phyloP scores from a whole-genome alignment of 2,113 vertebrate species.

The Prietella phreatophila region DNA sequence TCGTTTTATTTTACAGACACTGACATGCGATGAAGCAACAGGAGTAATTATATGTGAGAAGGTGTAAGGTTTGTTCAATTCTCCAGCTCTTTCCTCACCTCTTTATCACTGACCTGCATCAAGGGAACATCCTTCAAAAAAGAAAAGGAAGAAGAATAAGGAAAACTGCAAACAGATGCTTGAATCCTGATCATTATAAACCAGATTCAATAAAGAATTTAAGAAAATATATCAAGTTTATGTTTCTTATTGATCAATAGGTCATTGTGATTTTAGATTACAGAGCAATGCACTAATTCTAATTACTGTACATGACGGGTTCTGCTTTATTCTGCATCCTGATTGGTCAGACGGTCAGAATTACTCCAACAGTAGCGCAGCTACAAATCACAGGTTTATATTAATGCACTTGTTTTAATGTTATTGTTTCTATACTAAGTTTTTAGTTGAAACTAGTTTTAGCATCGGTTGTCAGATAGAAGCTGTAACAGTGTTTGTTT shows the following conservation, averaged over 20 bases:
- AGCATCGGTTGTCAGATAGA: too few species aligned
- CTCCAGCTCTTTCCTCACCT: too few species aligned
- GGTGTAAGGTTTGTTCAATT: constrained; percentile 66
- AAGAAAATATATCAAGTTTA: not conserved
- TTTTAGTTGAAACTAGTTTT: too few species aligned
- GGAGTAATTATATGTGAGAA: constrained; percentile 90
- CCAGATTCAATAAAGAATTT: not conserved
- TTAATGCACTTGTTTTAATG: too few species aligned
- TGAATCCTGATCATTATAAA: not conserved
- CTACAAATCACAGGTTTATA: not conserved
- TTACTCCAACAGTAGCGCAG: not conserved
- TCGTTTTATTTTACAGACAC: constrained; percentile 73
- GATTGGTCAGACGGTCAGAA: not conserved
- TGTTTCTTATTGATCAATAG: too few species aligned
- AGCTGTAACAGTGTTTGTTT: too few species aligned
- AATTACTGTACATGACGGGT: not conserved
- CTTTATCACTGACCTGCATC: not conserved
- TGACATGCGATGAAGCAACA: constrained; percentile 83
- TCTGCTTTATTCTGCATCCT: not conserved
- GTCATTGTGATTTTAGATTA: too few species aligned
- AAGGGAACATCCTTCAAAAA: not conserved
- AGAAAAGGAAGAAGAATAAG: not conserved
- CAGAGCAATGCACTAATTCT: not conserved
- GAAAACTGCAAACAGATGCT: not conserved
- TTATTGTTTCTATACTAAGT: too few species aligned